Base-by-base conservation (phyloP, 2,113 vertebrate genomes). In the Xiphorhynchus elegans region DNA sequence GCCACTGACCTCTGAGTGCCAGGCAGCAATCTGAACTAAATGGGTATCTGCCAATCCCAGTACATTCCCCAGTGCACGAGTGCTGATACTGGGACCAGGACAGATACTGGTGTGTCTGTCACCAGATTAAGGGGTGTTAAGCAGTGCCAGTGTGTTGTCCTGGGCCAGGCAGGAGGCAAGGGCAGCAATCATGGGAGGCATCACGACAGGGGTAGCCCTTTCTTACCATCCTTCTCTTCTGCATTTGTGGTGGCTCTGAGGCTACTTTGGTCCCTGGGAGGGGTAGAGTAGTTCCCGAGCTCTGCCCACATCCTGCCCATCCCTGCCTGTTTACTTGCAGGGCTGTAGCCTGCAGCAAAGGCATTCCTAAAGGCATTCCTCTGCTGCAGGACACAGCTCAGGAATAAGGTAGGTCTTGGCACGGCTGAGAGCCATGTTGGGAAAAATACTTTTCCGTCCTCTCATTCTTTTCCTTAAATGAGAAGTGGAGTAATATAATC, bases 181-280 rank as follows among this genome's bases (percentile, higher is more conserved):
- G 26, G 58, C 55, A 49, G n/a, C 60, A 79, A 94, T 78, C 11
- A 16, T 55, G 82, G 70, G 58, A 95, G 67, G 58, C 56, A 60
- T 44, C 5, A 5, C 0, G 7, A 26, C 52, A 2, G 56, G 87
- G 87, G 72, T 79, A 89, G 28, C 87, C 82, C 90, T 94, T 95
- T 5, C 6, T 93, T 70, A 52, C 73, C 23, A 8, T 49, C 60
- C 79, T 77, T 58, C 50, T 80, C 81, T 72, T 81, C 44, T 83
- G 67, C 39, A 4, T 42, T 93, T 96, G 90, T 90, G 92, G 92
- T 89, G 83, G 44, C 84, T 73, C 17, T 75, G 85, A 97, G 79
- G 94, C 85, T 94, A 94, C 92, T 97, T 96, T 94, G 77, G 92
- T 92, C 92, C 92, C 86, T 95, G 95, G 92, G 95, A 96, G 93